Base-by-base conservation (phyloP, 2,113 vertebrate genomes). In the Microtus pennsylvanicus region DNA sequence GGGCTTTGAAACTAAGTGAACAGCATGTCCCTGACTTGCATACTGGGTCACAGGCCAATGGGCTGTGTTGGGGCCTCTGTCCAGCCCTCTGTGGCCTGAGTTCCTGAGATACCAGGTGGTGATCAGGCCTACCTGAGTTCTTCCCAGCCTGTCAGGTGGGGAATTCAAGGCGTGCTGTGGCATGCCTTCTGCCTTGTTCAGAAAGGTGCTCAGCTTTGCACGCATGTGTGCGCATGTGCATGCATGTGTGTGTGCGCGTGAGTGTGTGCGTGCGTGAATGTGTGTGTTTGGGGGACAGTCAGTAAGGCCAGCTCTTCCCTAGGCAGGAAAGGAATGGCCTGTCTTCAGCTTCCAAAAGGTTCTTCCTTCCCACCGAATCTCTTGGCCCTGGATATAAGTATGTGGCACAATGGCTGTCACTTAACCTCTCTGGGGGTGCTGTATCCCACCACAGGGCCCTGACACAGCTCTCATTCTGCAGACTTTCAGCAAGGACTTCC, bases 221-320 rank as follows among this genome's bases (percentile, higher is more conserved):
- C 17, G 28, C 28, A 38, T 10, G 38, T 47, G 69, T 17, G n/a
- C 6, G 72, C 12, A 14, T 3, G 17, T 2, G 4, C 1, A 21
- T 2, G 4, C 2, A 22, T 10, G 13, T 19, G 55, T 4, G 3
- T 0, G 4, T 3, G 3, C 2, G 2, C 2, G 2, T 1, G 3
- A 0, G 17, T 21, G 13, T 16, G 35, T 5, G 3, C 0, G 1
- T 1, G 30, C 14, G 16, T 78, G 76, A 13, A 5, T 1, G 11
- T 17, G 16, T 17, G n/a, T 4, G 3, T 1, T 1, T 3, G 13
- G 30, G 45, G 26, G 17, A 22, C 45, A 55, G 33, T 63, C 61
- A 24, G 19, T 69, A 24, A 76, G 58, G 67, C 52, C 47, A 12
- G 93, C 19, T 33, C 30, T 33, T 81, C 13, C 38, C 38, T n/a